A percentile compares a stretch with the other conserved stretches of the same genome.
Conservation (phyloP, 2,797 vertebrate genomes). For the Pseudomugil tenellus region DNA sequence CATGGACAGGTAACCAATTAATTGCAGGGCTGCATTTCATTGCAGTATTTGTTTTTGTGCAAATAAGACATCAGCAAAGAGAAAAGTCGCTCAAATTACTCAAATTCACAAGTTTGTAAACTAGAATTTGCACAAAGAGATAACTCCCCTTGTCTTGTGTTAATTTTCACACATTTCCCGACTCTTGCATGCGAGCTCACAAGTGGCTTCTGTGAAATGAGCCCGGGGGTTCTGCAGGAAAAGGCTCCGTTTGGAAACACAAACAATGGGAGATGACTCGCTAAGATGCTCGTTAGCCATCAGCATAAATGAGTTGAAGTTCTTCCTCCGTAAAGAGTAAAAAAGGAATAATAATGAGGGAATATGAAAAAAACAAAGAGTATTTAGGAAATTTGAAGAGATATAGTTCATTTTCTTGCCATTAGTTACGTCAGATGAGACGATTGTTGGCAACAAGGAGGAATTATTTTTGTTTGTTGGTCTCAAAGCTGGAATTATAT, state of each 20-base stretch:
- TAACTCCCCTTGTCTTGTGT: slow-evolving; percentile 2
- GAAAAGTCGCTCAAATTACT: background rate
- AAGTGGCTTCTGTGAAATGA: background rate
- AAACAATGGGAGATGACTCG: slow-evolving; percentile 2
- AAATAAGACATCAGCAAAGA: background rate
- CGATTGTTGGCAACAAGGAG: background rate
- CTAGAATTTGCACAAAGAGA: background rate
- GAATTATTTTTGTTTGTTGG: background rate
- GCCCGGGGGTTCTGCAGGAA: background rate
- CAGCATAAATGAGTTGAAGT: slow-evolving; percentile 12
- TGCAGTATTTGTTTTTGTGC: too few relatives aligned
- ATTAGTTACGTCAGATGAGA: background rate
- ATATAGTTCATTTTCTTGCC: background rate
- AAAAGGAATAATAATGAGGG: background rate
- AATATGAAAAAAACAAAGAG: background rate
- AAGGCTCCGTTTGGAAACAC: background rate
- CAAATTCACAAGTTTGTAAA: slow-evolving; percentile 1
- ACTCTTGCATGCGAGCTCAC: slow-evolving; percentile 8
- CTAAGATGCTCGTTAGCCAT: slow-evolving; percentile 23
- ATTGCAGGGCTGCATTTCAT: too few relatives aligned
- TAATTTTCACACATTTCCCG: slow-evolving; percentile 9
- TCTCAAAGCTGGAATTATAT: background rate
- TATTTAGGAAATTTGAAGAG: background rate
- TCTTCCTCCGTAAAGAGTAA: slow-evolving; percentile 1
- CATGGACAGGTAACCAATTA: too few relatives aligned